Evolutionary conservation across 2,888 invertebrate species (phyloP).

Genomic region (Metellina segmentata): DNA sequence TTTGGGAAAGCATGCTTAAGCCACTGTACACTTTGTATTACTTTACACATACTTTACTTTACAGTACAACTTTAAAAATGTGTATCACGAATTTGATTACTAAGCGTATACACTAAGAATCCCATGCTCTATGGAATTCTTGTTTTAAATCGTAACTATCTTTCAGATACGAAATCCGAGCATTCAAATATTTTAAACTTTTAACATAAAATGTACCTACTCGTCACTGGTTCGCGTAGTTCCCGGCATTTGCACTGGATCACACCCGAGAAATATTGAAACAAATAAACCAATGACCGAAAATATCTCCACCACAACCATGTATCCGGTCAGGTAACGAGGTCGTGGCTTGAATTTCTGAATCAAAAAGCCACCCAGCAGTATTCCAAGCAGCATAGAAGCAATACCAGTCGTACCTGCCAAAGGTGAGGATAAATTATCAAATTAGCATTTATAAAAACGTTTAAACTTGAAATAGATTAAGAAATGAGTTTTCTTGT

Average conservation of each 20-base stretch:
- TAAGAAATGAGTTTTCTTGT: too few relatives aligned
- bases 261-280: constrained; percentile 78
- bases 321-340: constrained; percentile 79
- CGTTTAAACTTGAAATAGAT: not conserved
- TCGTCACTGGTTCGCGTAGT: constrained; percentile 41
- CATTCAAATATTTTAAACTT: too few relatives aligned
- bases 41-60: too few relatives aligned
- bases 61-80: too few relatives aligned
- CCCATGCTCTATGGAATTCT: too few relatives aligned
- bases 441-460: not conserved
- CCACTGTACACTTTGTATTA: too few relatives aligned
- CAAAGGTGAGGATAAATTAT: not conserved
- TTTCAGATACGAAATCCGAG: too few relatives aligned
- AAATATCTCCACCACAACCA: constrained; percentile 79
- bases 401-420: constrained; percentile 77
- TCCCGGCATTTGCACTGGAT: constrained; percentile 79
- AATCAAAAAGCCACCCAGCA: constrained; percentile 79
- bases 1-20: too few relatives aligned
- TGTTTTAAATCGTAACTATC: too few relatives aligned
- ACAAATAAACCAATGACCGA: constrained; percentile 75
- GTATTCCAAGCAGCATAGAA: constrained; percentile 77
- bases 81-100: too few relatives aligned
- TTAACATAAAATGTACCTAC: constrained; percentile 27
- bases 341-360: constrained; percentile 80
- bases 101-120: too few relatives aligned